Evolutionary conservation across 2,113 vertebrate species (phyloP).

Genomic region (Charadrius vociferus): DNA sequence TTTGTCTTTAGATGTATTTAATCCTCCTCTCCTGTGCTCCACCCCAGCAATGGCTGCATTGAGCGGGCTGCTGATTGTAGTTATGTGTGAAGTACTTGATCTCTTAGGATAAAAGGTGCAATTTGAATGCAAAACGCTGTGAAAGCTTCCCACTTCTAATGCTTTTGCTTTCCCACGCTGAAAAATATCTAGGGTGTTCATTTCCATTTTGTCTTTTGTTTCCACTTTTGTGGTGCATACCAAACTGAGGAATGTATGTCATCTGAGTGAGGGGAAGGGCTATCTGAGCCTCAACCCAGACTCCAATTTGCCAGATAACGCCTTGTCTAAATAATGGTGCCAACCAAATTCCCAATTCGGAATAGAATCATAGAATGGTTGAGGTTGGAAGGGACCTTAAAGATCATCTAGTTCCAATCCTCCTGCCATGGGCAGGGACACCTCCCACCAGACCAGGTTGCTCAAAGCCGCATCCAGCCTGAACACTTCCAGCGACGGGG

Average conservation of each 20-base stretch:
- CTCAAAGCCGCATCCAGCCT: too few relatives aligned
- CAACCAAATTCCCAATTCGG: not conserved
- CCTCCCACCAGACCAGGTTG: too few relatives aligned
- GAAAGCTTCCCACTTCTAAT: slow-evolving; percentile 23
- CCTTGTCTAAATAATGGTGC: not conserved
- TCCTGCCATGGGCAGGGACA: too few relatives aligned
- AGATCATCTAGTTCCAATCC: too few relatives aligned
- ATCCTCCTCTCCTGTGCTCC: not conserved
- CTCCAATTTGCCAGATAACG: not conserved
- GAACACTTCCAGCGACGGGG: too few relatives aligned
- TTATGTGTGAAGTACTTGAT: slow-evolving; percentile 37
- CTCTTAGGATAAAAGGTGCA: slow-evolving; percentile 38
- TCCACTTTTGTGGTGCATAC: not conserved
- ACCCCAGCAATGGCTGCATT: not conserved
- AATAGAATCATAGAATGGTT: not conserved
- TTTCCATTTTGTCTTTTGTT: slow-evolving; percentile 50
- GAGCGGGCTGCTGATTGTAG: not conserved
- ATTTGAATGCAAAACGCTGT: slow-evolving; percentile 45
- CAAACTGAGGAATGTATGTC: not conserved
- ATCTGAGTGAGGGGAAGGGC: not conserved
- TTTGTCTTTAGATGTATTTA: not conserved
- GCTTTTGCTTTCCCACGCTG: slow-evolving; percentile 16
- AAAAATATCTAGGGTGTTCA: slow-evolving; percentile 14
- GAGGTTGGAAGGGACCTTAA: too few relatives aligned
- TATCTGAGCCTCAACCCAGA: not conserved